Conservation (phyloP, 2,888 invertebrate species). For the Pyrrhia umbra region DNA sequence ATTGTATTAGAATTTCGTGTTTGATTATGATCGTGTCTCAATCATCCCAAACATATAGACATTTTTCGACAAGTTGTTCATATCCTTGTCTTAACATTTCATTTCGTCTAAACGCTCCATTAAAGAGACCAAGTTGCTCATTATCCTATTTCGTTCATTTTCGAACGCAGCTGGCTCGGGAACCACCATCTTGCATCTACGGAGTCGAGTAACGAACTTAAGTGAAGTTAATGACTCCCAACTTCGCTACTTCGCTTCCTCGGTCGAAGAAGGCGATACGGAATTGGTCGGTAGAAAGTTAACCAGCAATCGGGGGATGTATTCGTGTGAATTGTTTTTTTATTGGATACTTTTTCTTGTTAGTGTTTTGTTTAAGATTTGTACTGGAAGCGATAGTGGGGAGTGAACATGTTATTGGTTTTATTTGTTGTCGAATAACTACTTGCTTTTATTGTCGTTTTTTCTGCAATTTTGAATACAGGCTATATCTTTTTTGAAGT, state of each 20-base stretch:
- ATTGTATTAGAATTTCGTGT: too few species aligned
- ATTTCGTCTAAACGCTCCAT: constrained; percentile 20
- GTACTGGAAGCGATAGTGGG: constrained; percentile 40
- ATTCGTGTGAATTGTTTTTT: constrained; percentile 67
- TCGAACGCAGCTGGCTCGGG: constrained; percentile 71
- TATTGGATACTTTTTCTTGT: constrained; percentile 62
- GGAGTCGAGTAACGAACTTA: constrained; percentile 75
- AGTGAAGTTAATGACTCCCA: constrained; percentile 79
- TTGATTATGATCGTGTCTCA: not conserved
- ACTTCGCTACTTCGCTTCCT: constrained; percentile 69
- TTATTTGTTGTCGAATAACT: constrained; percentile 29
- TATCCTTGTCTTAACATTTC: not conserved
- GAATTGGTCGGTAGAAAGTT: constrained; percentile 76
- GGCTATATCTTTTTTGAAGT: too few species aligned
- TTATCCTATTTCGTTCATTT: constrained; percentile 76
- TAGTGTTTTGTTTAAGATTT: constrained; percentile 55
- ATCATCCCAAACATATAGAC: not conserved
- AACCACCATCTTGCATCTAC: constrained; percentile 66
- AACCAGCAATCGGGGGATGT: constrained; percentile 72
- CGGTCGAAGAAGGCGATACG: constrained; percentile 68
- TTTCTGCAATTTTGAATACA: too few species aligned
- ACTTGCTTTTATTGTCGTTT: too few species aligned
- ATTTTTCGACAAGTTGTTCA: not conserved
- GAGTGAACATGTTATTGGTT: constrained; percentile 38
- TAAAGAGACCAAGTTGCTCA: constrained; percentile 61